A percentile compares a stretch with the other conserved stretches of the same genome.
Evolutionary conservation across 2,113 vertebrate species (phyloP).

Genomic region (Calidris pygmaea): DNA sequence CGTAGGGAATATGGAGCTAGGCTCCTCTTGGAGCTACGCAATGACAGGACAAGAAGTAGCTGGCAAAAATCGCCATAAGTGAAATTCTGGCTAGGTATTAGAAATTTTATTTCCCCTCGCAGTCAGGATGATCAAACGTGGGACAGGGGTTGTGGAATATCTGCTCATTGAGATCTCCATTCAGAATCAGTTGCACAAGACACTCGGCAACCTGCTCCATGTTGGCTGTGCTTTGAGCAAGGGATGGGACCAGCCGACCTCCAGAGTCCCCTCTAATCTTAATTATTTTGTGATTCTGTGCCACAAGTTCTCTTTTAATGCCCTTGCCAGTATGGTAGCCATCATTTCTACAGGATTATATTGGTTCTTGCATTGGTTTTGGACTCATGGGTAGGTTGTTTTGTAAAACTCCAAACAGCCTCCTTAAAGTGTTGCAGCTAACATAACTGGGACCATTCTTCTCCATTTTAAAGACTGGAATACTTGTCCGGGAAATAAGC

Average conservation of each 20-base stretch:
- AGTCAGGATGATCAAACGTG: background rate
- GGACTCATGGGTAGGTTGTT: background rate
- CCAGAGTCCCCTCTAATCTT: background rate
- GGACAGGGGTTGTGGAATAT: background rate
- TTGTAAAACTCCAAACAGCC: background rate
- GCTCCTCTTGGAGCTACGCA: background rate
- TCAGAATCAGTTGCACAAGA: background rate
- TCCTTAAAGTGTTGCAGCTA: background rate
- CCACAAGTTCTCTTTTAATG: background rate
- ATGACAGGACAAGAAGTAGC: background rate
- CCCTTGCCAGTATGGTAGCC: background rate
- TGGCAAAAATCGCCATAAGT: background rate
- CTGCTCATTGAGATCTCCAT: background rate
- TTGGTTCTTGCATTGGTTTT: background rate
- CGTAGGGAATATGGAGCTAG: background rate
- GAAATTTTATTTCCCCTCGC: background rate
- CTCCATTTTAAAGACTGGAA: background rate
- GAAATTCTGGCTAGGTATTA: background rate
- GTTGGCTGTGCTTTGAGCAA: background rate
- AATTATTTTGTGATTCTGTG: background rate
- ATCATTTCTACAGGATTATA: background rate
- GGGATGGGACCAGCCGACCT: background rate
- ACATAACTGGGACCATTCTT: background rate
- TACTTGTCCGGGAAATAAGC: background rate
- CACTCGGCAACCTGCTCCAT: background rate